These are phyloP conservation scores for Artibeus jamaicensis DNA, from an alignment of 2,797 vertebrate genomes.

Conservation along the genomic window DNA sequence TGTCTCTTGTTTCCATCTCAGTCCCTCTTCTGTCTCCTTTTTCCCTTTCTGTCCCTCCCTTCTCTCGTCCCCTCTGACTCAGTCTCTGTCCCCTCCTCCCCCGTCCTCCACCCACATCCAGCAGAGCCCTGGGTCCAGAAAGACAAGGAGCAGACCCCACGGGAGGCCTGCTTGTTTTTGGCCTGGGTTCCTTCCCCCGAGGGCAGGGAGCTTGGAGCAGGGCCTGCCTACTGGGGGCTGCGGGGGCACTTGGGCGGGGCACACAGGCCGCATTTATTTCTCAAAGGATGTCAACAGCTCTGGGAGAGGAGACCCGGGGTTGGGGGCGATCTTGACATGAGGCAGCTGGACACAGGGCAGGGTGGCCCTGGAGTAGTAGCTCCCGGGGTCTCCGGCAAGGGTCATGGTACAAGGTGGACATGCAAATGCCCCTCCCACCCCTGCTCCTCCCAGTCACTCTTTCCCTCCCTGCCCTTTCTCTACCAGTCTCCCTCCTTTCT, in stretches of 20 bases:
- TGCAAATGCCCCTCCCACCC: too few relatives aligned
- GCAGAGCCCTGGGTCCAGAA: background rate
- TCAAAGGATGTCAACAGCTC: background rate
- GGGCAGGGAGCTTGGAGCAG: background rate
- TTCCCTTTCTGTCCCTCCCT: background rate
- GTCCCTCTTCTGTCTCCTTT: background rate
- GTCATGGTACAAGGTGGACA: background rate
- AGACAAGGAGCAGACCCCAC: background rate
- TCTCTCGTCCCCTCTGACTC: background rate
- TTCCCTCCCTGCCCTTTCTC: background rate
- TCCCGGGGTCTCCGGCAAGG: background rate
- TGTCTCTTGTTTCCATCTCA: background rate
- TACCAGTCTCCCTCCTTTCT: background rate
- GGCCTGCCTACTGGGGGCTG: background rate
- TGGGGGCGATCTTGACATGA: background rate
- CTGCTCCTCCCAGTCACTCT: background rate
- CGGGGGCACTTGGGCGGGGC: background rate
- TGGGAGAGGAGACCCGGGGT: background rate
- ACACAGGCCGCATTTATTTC: background rate
- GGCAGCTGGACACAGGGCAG: background rate
- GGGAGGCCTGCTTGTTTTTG: background rate
- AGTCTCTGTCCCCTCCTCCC: background rate
- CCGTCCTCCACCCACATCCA: rapidly evolving
- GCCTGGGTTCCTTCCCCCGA: background rate
- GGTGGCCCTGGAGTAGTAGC: background rate